These are phyloP conservation scores for Nysson spinosus DNA, from an alignment of 2,888 invertebrate genomes.

Conservation along the genomic window DNA sequence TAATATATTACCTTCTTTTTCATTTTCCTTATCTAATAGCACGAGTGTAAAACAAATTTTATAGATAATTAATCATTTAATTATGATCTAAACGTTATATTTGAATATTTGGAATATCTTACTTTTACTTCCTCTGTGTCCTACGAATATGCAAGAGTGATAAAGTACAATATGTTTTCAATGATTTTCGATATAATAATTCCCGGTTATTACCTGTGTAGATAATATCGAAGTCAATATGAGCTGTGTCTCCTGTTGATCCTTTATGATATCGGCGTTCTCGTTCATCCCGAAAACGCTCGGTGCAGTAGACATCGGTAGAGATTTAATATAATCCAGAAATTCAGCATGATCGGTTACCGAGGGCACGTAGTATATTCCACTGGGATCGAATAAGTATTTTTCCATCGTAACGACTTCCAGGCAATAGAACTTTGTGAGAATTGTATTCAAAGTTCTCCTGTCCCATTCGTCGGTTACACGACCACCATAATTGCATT, in stretches of 20 bases:
- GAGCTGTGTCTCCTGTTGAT: constrained; percentile 90
- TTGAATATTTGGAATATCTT: not conserved
- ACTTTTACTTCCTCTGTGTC: not conserved
- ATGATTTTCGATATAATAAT: not conserved
- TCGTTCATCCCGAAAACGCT: constrained; percentile 94
- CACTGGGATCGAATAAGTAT: constrained; percentile 73
- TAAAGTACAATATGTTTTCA: not conserved
- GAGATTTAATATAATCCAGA: constrained; percentile 82
- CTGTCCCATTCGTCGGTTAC: constrained; percentile 98
- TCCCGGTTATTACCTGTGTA: constrained; percentile 88
- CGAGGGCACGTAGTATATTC: constrained; percentile 86
- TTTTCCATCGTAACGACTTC: constrained; percentile 81
- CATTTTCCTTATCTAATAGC: constrained; percentile 7
- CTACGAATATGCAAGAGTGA: not conserved
- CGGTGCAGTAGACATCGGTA: constrained; percentile 89
- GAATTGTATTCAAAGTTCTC: constrained; percentile 90
- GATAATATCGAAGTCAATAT: constrained; percentile 86
- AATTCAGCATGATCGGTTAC: constrained; percentile 85
- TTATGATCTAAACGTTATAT: not conserved
- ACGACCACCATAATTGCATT: constrained; percentile 97
- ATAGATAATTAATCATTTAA: not conserved
- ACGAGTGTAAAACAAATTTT: constrained; percentile 6
- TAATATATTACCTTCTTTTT: constrained; percentile 28
- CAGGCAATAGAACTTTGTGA: constrained; percentile 88
- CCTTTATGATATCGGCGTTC: constrained; percentile 95